These are phyloP conservation scores for Microtus richardsoni DNA, from an alignment of 2,113 vertebrate genomes.

Conservation along the genomic window DNA sequence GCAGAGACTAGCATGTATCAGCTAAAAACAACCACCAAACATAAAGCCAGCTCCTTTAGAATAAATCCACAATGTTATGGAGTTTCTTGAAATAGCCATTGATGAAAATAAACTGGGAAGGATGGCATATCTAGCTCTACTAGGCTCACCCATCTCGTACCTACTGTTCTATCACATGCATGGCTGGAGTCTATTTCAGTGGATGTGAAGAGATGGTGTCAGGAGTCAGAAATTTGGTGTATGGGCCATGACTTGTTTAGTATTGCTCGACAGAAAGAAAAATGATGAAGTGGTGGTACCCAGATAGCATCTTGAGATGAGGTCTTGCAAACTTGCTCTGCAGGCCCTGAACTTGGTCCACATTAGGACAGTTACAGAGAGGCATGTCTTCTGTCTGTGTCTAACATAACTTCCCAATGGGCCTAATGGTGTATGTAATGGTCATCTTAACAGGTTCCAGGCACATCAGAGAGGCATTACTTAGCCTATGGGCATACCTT, in stretches of 20 bases:
- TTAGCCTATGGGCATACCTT: too few relatives aligned
- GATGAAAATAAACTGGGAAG: not conserved
- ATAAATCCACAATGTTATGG: not conserved
- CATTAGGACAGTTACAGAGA: not conserved
- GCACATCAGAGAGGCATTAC: not conserved
- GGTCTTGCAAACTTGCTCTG: not conserved
- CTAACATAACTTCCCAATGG: not conserved
- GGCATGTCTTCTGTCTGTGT: not conserved
- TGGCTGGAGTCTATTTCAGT: not conserved
- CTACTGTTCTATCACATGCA: not conserved
- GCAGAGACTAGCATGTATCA: not conserved
- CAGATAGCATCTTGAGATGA: not conserved
- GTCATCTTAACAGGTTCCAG: not conserved
- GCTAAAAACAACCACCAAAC: not conserved
- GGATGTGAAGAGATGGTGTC: not conserved
- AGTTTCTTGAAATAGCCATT: not conserved
- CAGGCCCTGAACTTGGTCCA: not conserved
- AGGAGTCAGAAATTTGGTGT: not conserved
- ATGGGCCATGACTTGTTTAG: rapidly evolving
- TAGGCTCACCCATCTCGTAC: not conserved
- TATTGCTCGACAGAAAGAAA: not conserved
- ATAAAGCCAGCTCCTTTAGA: not conserved
- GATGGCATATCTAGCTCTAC: not conserved
- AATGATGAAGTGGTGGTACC: not conserved
- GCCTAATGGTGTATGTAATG: not conserved